Evolutionary conservation across 2,888 invertebrate genomes (phyloP).

Genomic region (Lypha dubia): DNA sequence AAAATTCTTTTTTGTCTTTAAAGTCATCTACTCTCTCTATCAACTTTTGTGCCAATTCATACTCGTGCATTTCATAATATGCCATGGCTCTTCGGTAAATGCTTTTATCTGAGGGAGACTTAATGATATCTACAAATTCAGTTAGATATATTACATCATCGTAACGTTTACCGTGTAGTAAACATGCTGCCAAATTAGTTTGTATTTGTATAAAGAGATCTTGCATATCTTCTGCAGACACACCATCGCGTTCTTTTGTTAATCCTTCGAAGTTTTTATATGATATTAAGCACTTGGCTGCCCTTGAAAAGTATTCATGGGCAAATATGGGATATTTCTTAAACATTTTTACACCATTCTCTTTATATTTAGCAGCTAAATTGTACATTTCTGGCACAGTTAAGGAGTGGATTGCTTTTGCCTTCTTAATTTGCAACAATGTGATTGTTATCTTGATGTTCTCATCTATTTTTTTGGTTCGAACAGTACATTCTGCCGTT

Average conservation of each 20-base stretch:
- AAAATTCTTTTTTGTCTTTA: conserved; percentile 88
- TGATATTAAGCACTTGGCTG: conserved; percentile 89
- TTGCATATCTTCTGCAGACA: conserved; percentile 84
- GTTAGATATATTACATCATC: conserved; percentile 87
- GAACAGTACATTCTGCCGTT: conserved; percentile 83
- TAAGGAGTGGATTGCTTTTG: conserved; percentile 83
- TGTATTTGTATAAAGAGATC: conserved; percentile 88
- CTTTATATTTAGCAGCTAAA: conserved; percentile 83
- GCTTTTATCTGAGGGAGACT: conserved; percentile 83
- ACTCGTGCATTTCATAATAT: conserved; percentile 85
- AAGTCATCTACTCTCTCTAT: conserved; percentile 84
- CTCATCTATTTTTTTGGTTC: conserved; percentile 75
- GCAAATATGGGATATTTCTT: conserved; percentile 87
- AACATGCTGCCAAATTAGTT: conserved; percentile 93
- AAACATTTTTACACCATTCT: conserved; percentile 86
- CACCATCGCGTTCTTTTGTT: conserved; percentile 81
- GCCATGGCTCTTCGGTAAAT: conserved; percentile 84
- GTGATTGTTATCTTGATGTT: conserved; percentile 80
- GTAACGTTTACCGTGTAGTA: conserved; percentile 88
- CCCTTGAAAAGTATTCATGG: conserved; percentile 89
- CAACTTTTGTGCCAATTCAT: conserved; percentile 87
- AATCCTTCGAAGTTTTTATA: conserved; percentile 84
- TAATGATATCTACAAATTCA: conserved; percentile 82
- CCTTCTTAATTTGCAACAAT: conserved; percentile 81
- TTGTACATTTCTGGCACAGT: conserved; percentile 82